Evolutionary conservation across 2,888 invertebrate species (phyloP), one percentile per base, ranked within the genome.

Genomic region (Xestobium rufovillosum): DNA sequence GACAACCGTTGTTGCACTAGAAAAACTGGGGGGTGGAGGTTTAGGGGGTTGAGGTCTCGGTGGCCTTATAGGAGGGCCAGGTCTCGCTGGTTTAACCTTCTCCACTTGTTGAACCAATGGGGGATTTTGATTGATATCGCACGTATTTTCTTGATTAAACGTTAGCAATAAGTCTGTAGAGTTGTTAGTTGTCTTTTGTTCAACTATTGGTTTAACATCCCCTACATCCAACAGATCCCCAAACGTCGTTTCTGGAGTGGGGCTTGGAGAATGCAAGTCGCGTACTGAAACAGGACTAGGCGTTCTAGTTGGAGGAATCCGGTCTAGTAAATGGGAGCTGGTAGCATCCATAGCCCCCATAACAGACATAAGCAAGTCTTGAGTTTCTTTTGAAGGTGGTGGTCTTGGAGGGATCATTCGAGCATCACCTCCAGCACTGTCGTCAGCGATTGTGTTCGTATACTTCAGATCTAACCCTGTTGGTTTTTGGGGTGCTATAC

Each of bases 291-390:
- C 83, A 0, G 90, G 90, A 61, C 88, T 89, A 0, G 90, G 90
- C 1, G 87, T 86, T 47, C 89, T 75, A 1, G 88, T 89, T 3
- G 81, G 85, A 34, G 88, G 85, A 42, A 89, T 76, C 41, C 88
- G 78, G 49, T 88, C 86, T 37, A 90, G 64, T 34, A 91, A 67
- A 56, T 87, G 83, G 3, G 84, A 82, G 50, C 89, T 89, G 0
- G 88, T 85, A 32, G 86, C 85, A 56, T 91, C 88, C 79, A 90
- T 78, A 37, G 86, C 87, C 2, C 86, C 89, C 23, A 90, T 88
- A 1, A 90, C 89, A 17, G 84, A 85, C 48, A 83, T 73, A 31
- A 90, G 80, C 13, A 91, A 68, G 56, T 88, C 86, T 67, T 89
- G 86, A 0, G 90, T 90, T 62, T 86, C 84, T 44, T 80, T 76